Evolutionary conservation across 1,140 invertebrate genomes (phyloP), one percentile per base, ranked within the genome.

Genomic region (Cardiocondyla obscurior): DNA sequence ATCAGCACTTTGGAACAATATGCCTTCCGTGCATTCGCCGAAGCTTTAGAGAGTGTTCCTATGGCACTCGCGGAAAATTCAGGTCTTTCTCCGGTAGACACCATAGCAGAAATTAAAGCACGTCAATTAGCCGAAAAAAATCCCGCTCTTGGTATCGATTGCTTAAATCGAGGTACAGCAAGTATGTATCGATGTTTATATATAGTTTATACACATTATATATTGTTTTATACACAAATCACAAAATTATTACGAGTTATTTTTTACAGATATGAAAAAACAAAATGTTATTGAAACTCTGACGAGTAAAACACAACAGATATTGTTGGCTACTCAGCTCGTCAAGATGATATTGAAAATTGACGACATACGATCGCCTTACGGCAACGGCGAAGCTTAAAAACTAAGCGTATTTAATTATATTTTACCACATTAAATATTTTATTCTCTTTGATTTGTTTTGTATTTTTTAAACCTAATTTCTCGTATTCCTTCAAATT

Each of bases 341-440:
- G 99, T 99, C 7, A 99, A 99, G 94, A 99, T 99, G 99, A 99
- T 99, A 85, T 95, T 99, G 53, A 99, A 99, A 94, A 99, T 99
- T 82, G 99, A 99, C 94, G 99, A 99, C 92, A 97, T 99, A 64
- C 96, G 99, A 83, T 97, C 97, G 4, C 96, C 97, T 0, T 95
- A 94, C 82, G 74, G 85, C 83, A 79, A 81, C 0, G 60, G 60
- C 28, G 91, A 91, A 33, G 33, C 6, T 19, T 51, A 69, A 69
- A 60, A 8, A 5, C 5, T 10, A 51, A 14, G 46, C 25, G 84
- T 49, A 60, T 74, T 77, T 74, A 74, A 65, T 64, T 46, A 49
- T 12, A 22, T 49, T 49, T 79, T 30, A 49, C 64, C 79, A 22
- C 55, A 83, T 22, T 81, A 76, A 73, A 53, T 58, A 69, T 16